A percentile compares a stretch with the other conserved stretches of the same genome.
Evolutionary conservation across 1,140 invertebrate genomes (phyloP).

Genomic region (Habropoda laboriosa): DNA sequence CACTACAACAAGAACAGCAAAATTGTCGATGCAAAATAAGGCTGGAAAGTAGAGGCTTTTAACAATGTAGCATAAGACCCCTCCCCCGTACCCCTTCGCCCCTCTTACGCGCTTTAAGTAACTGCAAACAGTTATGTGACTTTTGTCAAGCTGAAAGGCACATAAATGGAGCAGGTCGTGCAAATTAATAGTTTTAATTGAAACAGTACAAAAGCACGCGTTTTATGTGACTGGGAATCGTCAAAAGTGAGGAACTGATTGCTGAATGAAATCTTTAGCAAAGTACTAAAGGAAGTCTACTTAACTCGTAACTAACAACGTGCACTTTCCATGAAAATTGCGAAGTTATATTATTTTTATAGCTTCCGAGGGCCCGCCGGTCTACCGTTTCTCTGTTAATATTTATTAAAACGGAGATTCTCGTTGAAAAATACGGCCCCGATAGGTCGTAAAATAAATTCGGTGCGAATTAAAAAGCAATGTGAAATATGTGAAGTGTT

Average conservation of each 20-base stretch:
- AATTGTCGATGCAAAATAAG: too few relatives aligned
- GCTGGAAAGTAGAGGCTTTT: background rate
- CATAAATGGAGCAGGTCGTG: background rate
- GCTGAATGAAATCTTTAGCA: background rate
- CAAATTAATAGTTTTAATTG: background rate
- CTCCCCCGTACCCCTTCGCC: background rate
- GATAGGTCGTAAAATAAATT: background rate
- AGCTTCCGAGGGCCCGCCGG: background rate
- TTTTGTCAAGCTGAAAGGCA: background rate
- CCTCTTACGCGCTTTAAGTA: background rate
- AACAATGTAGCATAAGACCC: background rate
- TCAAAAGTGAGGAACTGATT: background rate
- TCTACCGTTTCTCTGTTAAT: background rate
- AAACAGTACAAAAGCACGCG: background rate
- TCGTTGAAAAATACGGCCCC: background rate
- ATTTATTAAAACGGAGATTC: background rate
- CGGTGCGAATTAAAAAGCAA: background rate
- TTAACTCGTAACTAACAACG: background rate
- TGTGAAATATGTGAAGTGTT: background rate
- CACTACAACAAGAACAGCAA: too few relatives aligned
- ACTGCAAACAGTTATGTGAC: background rate
- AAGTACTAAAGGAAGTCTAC: slow-evolving; percentile 2
- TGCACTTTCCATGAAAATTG: background rate
- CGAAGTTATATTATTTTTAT: slow-evolving; percentile 28
- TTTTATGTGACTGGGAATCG: too few relatives aligned